Conservation (phyloP, 1,140 invertebrate species). For the Dendroctonus valens region DNA sequence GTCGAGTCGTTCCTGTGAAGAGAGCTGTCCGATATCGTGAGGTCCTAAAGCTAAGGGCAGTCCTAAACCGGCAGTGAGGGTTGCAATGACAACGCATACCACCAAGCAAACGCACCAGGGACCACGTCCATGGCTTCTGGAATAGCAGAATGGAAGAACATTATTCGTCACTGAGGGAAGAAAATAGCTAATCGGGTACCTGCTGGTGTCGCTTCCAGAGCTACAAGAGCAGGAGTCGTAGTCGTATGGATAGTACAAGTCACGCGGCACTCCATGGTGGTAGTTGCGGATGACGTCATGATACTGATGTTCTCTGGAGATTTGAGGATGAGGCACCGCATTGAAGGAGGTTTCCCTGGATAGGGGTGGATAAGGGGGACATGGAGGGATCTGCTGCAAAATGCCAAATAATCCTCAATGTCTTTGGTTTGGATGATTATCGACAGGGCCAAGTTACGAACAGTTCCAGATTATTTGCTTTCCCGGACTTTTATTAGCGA, state of each 20-base stretch:
- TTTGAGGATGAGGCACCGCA: conserved; percentile 34
- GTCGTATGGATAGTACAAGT: conserved; percentile 36
- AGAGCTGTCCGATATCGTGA: conserved; percentile 34
- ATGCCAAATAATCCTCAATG: not conserved
- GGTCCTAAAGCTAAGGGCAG: conserved; percentile 44
- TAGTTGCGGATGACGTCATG: conserved; percentile 37
- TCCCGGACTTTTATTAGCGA: too few relatives aligned
- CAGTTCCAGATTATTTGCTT: too few relatives aligned
- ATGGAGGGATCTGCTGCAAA: conserved; percentile 39
- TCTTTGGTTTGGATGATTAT: too few relatives aligned
- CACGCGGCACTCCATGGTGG: conserved; percentile 8
- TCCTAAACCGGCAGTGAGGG: conserved; percentile 44
- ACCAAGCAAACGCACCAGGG: conserved; percentile 48
- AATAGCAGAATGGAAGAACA: not conserved
- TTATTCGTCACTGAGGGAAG: not conserved
- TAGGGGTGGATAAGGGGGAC: conserved; percentile 33
- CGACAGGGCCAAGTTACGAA: too few relatives aligned
- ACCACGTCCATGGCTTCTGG: conserved; percentile 37
- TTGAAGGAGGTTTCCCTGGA: conserved; percentile 42
- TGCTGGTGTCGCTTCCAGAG: conserved; percentile 36
- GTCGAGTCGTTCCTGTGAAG: conserved; percentile 40
- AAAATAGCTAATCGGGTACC: conserved; percentile 8
- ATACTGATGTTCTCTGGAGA: conserved; percentile 31
- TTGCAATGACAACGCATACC: conserved; percentile 46
- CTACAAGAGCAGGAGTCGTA: conserved; percentile 46